Evolutionary conservation across 2,113 vertebrate genomes (phyloP), one percentile per base, ranked within the genome.

Genomic region (Synchiropus splendidus): DNA sequence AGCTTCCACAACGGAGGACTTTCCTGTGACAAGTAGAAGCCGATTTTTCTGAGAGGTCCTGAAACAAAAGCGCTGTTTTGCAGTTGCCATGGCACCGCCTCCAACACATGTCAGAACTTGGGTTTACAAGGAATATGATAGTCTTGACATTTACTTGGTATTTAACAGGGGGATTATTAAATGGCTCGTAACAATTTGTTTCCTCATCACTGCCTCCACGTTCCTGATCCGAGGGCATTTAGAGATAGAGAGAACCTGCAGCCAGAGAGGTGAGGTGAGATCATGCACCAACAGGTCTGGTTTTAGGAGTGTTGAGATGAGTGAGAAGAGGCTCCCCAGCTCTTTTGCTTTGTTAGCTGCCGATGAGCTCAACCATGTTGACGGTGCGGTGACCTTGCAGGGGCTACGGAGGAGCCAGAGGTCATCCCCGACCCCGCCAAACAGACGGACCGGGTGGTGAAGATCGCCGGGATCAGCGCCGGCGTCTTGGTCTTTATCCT

Each of bases 391-490:
- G 21, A 5, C 21, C 8, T 78, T 79, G 49, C 70, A 91, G 94
- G 90, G 77, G 92, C 93, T 61, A 94, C 93, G 37, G 95, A 98
- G 79, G 95, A 97, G 75, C 94, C 93, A 30, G 92, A 98, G 59
- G 92, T 97, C 66, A 90, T 97, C 58, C 95, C 95, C 0, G 95
- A 98, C 58, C 94, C 94, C 0, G 91, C 89, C 12, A 97, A 97
- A 55, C 94, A 97, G 78, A 96, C 94, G 3, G 94, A 98, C 55
- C 83, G 90, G 13, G 94, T 97, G 59, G 92, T 98, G 76, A 98
- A 98, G 80, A 98, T 98, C 18, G 94, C 95, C 4, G 95, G 95
- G 48, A 97, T 98, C 62, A 96, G 92, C 61, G 90, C 94, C 2
- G 92, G 89, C 2, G 90, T 96, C 53, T 80, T 98, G 46, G 93